These are phyloP conservation scores for Cyanistes caeruleus DNA, from an alignment of 2,113 vertebrate genomes.

Conservation along the genomic window DNA sequence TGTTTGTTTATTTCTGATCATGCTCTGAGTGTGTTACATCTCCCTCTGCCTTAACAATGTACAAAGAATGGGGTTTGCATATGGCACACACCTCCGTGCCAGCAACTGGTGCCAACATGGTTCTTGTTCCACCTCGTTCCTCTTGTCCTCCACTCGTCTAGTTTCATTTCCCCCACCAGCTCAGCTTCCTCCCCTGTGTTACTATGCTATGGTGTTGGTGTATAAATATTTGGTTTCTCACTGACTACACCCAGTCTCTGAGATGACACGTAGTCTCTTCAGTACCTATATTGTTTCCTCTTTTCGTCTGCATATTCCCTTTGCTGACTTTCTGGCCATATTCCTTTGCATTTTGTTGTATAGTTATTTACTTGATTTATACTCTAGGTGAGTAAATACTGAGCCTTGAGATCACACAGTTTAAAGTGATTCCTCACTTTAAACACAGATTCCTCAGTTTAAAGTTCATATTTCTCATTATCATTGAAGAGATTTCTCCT, in stretches of 20 bases:
- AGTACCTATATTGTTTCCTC: not conserved
- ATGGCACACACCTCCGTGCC: not conserved
- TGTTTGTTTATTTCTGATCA: not conserved
- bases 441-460: too few species aligned
- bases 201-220: not conserved
- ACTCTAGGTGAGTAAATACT: not conserved
- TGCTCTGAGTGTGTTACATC: not conserved
- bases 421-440: too few species aligned
- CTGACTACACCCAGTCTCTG: not conserved
- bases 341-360: not conserved
- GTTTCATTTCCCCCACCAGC: conserved; percentile 22
- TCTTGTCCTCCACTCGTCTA: not conserved
- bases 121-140: not conserved
- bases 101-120: not conserved
- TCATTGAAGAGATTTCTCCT: not conserved
- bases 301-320: not conserved
- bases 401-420: not conserved
- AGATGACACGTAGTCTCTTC: not conserved
- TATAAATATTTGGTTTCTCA: conserved; percentile 42
- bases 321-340: not conserved
- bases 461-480: not conserved
- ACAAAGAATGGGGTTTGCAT: not conserved
- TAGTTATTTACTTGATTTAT: not conserved
- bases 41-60: not conserved
- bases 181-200: not conserved